Base-by-base conservation (phyloP, 2,888 invertebrate genomes). In the Cheilosia variabilis region DNA sequence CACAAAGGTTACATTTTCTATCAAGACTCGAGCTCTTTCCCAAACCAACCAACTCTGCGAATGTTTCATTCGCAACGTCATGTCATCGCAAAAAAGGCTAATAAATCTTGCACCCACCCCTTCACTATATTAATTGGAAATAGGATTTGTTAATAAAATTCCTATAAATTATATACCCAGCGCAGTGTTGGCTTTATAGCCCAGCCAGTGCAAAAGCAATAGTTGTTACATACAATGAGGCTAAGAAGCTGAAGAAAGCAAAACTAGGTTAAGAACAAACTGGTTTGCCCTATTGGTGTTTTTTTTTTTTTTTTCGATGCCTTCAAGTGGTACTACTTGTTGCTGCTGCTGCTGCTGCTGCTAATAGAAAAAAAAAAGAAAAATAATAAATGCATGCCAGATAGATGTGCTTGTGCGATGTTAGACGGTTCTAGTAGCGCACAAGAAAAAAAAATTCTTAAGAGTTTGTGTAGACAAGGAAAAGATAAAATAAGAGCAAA, bases 181-280 rank as follows among this genome's bases (percentile, higher is more conserved):
- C 37, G 37, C 41, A 71, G 27, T 52, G 52, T 15, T 19, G 22
- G 45, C 41, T n/a, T 60, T 45, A 52, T 41, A 71, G 60, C 50
- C 41, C 52, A 22, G 24, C 60, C 60, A 60, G 27, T 43, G 60
- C 41, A 34, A 41, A 52, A 52, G 52, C 60, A 52, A 50, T 60
- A 71, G 58, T 41, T 43, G 60, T 41, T 62, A 24, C 2, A 53
- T 82, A 71, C 65, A 82, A 71, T 65, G 65, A 57, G 76, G 24
- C 65, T 37, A 45, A 75, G 69, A 83, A 55, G 45, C 60, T 66
- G 66, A 81, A 86, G 86, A 86, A 81, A 77, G 76, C 65, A 81
- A 86, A 86, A 86, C 81, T 86, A 86, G 86, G 86, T 86, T 86
- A 86, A 86, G 86, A 86, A 86, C 81, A 81, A 86, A 86, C 86